Conservation (phyloP, 2,113 vertebrate genomes). For the Barnardius zonarius region DNA sequence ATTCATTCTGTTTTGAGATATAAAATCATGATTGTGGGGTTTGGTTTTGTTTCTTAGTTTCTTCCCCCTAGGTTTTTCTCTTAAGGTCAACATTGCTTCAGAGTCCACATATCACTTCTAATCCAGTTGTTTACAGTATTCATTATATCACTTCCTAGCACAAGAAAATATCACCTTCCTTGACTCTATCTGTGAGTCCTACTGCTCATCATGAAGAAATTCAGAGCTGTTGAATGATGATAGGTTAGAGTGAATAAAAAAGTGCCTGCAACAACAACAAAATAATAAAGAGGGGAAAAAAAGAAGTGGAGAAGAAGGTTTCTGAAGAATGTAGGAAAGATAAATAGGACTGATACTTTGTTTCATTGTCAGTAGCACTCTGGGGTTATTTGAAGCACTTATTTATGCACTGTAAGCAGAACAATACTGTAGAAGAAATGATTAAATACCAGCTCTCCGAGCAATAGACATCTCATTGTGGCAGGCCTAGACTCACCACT, state of each 20-base stretch:
- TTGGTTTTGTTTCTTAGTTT: background rate
- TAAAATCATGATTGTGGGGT: background rate
- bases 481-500: conserved; percentile 90
- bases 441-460: conserved; percentile 96
- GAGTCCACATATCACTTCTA: conserved; percentile 27
- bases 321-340: conserved; percentile 87
- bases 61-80: background rate
- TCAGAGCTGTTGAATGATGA: conserved; percentile 82
- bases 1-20: background rate
- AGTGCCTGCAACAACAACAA: conserved; percentile 83
- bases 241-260: conserved; percentile 83
- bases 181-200: conserved; percentile 77
- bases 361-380: conserved; percentile 96
- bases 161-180: conserved; percentile 72
- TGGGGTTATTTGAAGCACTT: conserved; percentile 93
- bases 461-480: conserved; percentile 95
- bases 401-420: conserved; percentile 99
- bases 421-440: conserved; percentile 95
- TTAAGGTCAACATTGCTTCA: conserved; percentile 51
- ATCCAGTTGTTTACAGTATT: conserved; percentile 6
- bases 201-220: conserved; percentile 81
- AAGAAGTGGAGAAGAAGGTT: conserved; percentile 52
- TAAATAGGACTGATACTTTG: conserved; percentile 94
- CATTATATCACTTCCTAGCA: conserved; percentile 52
- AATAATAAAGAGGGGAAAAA: conserved; percentile 60